Evolutionary conservation across 2,888 invertebrate genomes (phyloP).

Genomic region (Drosophila mulleri): DNA sequence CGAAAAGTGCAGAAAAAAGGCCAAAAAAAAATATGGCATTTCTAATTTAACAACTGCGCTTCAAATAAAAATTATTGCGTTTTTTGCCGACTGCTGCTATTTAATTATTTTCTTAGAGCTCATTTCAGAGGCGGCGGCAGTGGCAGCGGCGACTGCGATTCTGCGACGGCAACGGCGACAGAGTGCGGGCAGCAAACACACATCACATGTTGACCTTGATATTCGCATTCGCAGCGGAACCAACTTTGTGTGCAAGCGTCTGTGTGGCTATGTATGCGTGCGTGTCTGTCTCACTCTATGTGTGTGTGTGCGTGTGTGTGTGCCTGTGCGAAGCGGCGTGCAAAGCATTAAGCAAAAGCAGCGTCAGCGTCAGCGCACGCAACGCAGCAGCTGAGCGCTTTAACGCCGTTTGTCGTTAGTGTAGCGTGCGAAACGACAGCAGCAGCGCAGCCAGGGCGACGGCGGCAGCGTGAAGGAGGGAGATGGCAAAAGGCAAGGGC

Average conservation of each 20-base stretch:
- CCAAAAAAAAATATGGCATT: slow-evolving; percentile 68
- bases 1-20: slow-evolving; percentile 46
- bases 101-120: slow-evolving; percentile 77
- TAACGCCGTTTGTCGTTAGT: slow-evolving; percentile 59
- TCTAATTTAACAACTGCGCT: slow-evolving; percentile 76
- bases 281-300: background rate
- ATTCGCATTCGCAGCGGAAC: slow-evolving; percentile 83
- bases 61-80: slow-evolving; percentile 75
- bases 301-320: slow-evolving; percentile 23
- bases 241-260: slow-evolving; percentile 53
- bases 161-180: slow-evolving; percentile 6
- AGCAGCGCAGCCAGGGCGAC: slow-evolving; percentile 12
- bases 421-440: slow-evolving; percentile 59
- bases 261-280: slow-evolving; percentile 18
- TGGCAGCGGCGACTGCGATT: background rate
- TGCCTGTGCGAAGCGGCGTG: slow-evolving; percentile 47
- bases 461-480: slow-evolving; percentile 6
- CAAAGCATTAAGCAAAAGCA: slow-evolving; percentile 63
- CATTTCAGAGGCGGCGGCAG: slow-evolving; percentile 48
- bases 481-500: slow-evolving; percentile 45
- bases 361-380: slow-evolving; percentile 60
- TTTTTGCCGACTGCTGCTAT: slow-evolving; percentile 66
- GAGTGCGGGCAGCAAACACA: slow-evolving; percentile 45
- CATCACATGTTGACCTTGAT: slow-evolving; percentile 82
- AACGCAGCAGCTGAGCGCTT: slow-evolving; percentile 62